Percentiles rank a stretch among this genome's conserved stretches.
phyloP scores from a whole-genome alignment of 2,888 invertebrate genomes.

The Euplagia quadripunctaria region DNA sequence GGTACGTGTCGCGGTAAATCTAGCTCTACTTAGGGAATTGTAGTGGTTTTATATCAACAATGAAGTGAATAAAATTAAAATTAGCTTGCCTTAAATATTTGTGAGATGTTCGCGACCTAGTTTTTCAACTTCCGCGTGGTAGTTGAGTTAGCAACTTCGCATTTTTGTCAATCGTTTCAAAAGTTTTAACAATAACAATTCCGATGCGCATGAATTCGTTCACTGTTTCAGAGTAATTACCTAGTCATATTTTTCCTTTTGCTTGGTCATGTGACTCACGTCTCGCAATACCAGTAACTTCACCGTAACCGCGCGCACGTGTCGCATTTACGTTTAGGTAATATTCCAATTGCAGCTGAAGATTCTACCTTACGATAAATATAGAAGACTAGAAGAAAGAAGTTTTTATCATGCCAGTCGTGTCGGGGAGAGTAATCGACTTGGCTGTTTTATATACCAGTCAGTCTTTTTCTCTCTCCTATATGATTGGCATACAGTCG shows the following conservation, averaged over 20 bases:
- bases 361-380: conserved; percentile 29
- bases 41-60: conserved; percentile 62
- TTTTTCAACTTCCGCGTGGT: conserved; percentile 81
- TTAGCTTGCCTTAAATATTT: conserved; percentile 52
- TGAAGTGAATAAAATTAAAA: conserved; percentile 61
- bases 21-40: conserved; percentile 49
- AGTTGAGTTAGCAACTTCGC: conserved; percentile 69
- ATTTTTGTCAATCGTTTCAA: conserved; percentile 54
- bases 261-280: conserved; percentile 69
- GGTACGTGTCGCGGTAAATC: conserved; percentile 45
- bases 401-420: conserved; percentile 69
- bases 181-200: conserved; percentile 43
- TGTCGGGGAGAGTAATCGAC: conserved; percentile 91
- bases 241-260: conserved; percentile 63
- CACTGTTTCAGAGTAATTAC: conserved; percentile 47
- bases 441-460: conserved; percentile 86
- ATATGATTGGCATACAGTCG: conserved; percentile 86
- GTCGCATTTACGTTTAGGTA: conserved; percentile 39
- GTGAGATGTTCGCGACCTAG: conserved; percentile 79
- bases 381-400: conserved; percentile 58
- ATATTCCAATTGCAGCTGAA: conserved; percentile 64
- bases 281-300: conserved; percentile 39
- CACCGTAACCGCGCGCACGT: conserved; percentile 43
- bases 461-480: conserved; percentile 95
- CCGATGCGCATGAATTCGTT: conserved; percentile 52